Evolutionary conservation across 2,797 vertebrate genomes (phyloP).

Genomic region (Labroides dimidiatus): DNA sequence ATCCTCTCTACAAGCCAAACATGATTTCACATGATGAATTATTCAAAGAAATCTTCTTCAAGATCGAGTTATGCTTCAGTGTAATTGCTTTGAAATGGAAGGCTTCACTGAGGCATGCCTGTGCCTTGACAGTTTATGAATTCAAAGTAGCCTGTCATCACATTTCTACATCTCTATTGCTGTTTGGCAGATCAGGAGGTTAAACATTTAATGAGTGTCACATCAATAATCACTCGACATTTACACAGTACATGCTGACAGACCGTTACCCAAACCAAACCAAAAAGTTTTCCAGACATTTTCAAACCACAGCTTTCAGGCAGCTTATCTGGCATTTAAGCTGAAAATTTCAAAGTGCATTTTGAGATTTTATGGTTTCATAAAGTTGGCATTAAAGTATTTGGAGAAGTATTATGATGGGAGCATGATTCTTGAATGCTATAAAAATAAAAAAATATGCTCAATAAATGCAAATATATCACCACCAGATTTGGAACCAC

Average conservation of each 20-base stretch:
- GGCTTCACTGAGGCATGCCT: conserved; percentile 33
- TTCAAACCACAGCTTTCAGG: conserved; percentile 23
- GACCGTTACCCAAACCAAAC: background rate
- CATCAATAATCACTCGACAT: conserved; percentile 34
- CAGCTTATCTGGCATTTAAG: conserved; percentile 11
- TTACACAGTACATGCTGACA: background rate
- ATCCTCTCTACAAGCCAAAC: conserved; percentile 22
- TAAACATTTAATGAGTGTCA: conserved; percentile 36
- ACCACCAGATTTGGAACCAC: background rate
- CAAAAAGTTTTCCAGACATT: conserved; percentile 6
- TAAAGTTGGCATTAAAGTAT: conserved; percentile 46
- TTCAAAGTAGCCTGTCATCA: conserved; percentile 46
- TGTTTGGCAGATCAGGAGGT: conserved; percentile 29
- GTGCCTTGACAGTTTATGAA: conserved; percentile 46
- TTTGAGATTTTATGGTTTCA: conserved; percentile 31
- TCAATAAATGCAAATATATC: background rate
- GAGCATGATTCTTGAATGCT: background rate
- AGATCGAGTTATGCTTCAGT: conserved; percentile 52
- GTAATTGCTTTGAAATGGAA: conserved; percentile 46
- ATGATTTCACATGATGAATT: conserved; percentile 37
- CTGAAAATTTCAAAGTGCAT: conserved; percentile 21
- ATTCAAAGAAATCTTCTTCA: conserved; percentile 46
- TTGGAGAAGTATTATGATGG: background rate
- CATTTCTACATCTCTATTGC: conserved; percentile 37
- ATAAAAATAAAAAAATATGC: conserved; percentile 6